Percentiles rank a stretch among this genome's conserved stretches.
Evolutionary conservation across 1,140 invertebrate species (phyloP).

Genomic region (Zelostemma sp.): DNA sequence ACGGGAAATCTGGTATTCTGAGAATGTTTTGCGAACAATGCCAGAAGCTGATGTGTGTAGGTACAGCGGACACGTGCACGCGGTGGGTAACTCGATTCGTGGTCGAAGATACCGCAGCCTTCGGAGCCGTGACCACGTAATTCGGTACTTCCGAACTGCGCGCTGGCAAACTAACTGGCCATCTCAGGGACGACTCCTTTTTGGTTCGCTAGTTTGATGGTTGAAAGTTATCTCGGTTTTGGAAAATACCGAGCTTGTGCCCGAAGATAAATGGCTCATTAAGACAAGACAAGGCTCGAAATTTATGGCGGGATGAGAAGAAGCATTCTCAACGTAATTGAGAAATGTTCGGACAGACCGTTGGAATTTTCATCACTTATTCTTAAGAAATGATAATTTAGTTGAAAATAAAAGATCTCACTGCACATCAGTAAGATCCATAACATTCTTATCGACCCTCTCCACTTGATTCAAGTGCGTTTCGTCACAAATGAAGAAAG

Average conservation of each 20-base stretch:
- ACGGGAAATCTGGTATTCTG: constrained; percentile 25
- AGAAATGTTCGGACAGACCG: neutral
- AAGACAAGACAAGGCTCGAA: constrained; percentile 22
- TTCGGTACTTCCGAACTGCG: constrained; percentile 38
- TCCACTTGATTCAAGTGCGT: too few species aligned
- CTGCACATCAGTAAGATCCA: too few species aligned
- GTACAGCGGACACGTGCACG: neutral
- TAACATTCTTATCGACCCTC: too few species aligned
- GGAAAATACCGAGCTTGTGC: constrained; percentile 8
- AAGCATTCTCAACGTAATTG: constrained; percentile 7
- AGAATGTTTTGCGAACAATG: constrained; percentile 44
- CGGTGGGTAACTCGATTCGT: constrained; percentile 5
- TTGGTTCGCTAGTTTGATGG: constrained; percentile 29
- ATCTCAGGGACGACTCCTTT: constrained; percentile 27
- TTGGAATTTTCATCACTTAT: constrained; percentile 20
- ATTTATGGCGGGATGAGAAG: constrained; percentile 14
- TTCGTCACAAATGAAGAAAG: too few species aligned
- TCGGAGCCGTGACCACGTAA: constrained; percentile 35
- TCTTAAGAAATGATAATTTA: too few species aligned
- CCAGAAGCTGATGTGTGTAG: constrained; percentile 7
- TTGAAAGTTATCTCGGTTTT: constrained; percentile 35
- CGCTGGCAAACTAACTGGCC: constrained; percentile 24
- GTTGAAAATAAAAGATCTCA: too few species aligned
- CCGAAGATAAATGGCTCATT: constrained; percentile 33
- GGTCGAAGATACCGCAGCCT: constrained; percentile 22